Conservation (phyloP, 2,797 vertebrate species). For the Lycodopsis pacificus region DNA sequence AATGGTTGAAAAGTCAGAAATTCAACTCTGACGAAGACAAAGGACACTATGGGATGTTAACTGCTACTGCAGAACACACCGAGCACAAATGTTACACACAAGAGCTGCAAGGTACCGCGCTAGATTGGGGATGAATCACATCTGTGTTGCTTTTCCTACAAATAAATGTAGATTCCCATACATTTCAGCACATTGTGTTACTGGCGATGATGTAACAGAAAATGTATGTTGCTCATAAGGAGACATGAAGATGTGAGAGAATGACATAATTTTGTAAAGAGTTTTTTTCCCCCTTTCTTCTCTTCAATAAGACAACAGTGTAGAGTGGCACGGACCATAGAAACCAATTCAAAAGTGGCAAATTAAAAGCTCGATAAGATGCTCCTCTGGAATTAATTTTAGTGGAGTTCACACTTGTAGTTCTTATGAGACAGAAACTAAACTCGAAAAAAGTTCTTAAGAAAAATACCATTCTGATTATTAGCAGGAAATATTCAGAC, state of each 20-base stretch:
- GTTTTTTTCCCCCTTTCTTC: not conserved
- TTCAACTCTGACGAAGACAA: not conserved
- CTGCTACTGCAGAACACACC: not conserved
- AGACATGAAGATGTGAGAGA: slow-evolving; percentile 25
- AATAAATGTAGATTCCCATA: slow-evolving; percentile 13
- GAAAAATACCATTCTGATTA: too few species aligned
- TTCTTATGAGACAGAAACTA: not conserved
- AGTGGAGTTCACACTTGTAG: not conserved
- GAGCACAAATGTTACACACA: not conserved
- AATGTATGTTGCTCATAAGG: slow-evolving; percentile 24
- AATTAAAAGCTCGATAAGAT: not conserved
- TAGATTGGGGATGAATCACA: slow-evolving; percentile 1
- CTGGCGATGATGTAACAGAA: slow-evolving; percentile 10
- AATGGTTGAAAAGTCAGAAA: not conserved
- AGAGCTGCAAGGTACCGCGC: not conserved
- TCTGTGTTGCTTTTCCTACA: slow-evolving; percentile 23
- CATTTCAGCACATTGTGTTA: slow-evolving; percentile 25
- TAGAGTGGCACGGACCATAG: not conserved
- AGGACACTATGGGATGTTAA: not conserved
- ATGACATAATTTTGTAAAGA: not conserved
- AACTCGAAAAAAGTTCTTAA: slow-evolving; percentile 1
- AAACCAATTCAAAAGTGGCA: not conserved
- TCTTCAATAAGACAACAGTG: not conserved
- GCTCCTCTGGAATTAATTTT: not conserved
- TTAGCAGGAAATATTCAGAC: not conserved